These are phyloP conservation scores for Zoanthus solanderi DNA, from an alignment of 92 coral and sea anemone species.

Conservation along the genomic window DNA sequence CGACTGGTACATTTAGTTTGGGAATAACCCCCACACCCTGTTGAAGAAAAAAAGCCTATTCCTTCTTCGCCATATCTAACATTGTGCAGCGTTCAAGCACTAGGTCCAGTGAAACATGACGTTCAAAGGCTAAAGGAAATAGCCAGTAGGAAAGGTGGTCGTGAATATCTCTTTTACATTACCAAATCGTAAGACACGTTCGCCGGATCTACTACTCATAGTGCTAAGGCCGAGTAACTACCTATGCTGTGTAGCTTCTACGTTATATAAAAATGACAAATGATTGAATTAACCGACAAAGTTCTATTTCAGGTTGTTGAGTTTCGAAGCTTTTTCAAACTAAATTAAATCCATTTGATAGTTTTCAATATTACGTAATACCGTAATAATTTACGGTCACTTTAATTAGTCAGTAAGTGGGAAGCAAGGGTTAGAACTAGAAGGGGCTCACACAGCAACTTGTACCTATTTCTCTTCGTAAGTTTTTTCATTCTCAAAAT, in stretches of 20 bases:
- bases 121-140: conserved; percentile 44
- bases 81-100: conserved; percentile 53
- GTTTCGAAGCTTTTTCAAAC: conserved; percentile 14
- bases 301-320: neutral
- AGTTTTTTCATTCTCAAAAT: neutral
- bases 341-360: conserved; percentile 1
- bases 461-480: neutral
- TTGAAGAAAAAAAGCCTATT: conserved; percentile 52
- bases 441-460: conserved; percentile 9
- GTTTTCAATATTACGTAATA: too few species aligned
- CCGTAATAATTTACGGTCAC: neutral
- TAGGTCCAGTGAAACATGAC: conserved; percentile 55
- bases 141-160: too few species aligned
- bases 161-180: too few species aligned
- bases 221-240: too few species aligned
- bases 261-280: neutral
- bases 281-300: neutral
- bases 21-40: conserved; percentile 68
- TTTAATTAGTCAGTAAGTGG: neutral
- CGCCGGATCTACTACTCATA: too few species aligned
- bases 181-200: too few species aligned
- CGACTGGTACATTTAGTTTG: conserved; percentile 14
- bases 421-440: conserved; percentile 8
- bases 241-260: too few species aligned
- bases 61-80: conserved; percentile 56